phyloP scores from a whole-genome alignment of 2,888 invertebrate genomes.

The Temnothorax unifasciatus region DNA sequence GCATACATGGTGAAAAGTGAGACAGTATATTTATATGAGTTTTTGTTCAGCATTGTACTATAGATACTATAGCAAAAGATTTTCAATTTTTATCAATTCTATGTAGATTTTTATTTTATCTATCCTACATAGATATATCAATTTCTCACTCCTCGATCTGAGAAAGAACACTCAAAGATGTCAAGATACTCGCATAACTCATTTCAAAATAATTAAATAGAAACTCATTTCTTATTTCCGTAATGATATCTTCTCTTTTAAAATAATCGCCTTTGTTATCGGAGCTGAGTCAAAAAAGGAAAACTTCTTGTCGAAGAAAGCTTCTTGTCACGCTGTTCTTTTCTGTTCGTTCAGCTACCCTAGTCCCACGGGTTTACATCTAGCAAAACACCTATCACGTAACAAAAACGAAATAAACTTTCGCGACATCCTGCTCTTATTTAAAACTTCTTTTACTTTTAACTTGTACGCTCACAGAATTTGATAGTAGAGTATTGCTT shows the following conservation, averaged over 20 bases:
- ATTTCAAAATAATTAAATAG: slow-evolving; percentile 57
- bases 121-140: slow-evolving; percentile 1
- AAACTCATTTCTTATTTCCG: slow-evolving; percentile 52
- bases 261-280: slow-evolving; percentile 68
- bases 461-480: not conserved
- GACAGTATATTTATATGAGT: not conserved
- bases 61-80: not conserved
- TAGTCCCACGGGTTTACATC: slow-evolving; percentile 22
- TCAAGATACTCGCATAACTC: slow-evolving; percentile 10
- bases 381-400: slow-evolving; percentile 26
- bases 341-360: not conserved
- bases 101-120: not conserved
- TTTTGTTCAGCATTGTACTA: not conserved
- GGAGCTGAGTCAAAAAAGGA: slow-evolving; percentile 20
- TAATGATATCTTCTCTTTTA: slow-evolving; percentile 59
- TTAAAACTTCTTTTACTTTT: slow-evolving; percentile 20
- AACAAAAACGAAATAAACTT: slow-evolving; percentile 28
- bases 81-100: slow-evolving; percentile 9
- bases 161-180: slow-evolving; percentile 43
- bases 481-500: not conserved
- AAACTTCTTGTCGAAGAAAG: slow-evolving; percentile 24
- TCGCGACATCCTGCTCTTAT: slow-evolving; percentile 3
- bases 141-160: not conserved
- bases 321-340: slow-evolving; percentile 25
- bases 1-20: not conserved